These are phyloP conservation scores for Monopis laevigella DNA, from an alignment of 2,888 invertebrate species.

Conservation along the genomic window DNA sequence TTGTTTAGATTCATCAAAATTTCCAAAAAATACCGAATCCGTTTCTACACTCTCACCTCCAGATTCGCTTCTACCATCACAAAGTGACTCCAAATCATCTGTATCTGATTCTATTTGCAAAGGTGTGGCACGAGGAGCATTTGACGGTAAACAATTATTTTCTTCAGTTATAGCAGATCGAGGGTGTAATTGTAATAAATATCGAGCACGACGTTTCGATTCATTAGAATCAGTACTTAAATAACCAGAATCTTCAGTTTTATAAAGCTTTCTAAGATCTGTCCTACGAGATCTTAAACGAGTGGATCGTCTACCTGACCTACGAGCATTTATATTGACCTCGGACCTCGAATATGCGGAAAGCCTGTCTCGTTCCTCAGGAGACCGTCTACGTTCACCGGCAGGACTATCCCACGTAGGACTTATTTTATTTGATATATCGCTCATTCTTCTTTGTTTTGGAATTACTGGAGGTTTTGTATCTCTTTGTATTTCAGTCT, in stretches of 20 bases:
- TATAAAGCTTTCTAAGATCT: conserved; percentile 47
- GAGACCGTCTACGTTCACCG: conserved; percentile 37
- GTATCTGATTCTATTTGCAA: conserved; percentile 66
- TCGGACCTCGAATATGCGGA: conserved; percentile 39
- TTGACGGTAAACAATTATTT: conserved; percentile 18
- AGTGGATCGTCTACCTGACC: conserved; percentile 47
- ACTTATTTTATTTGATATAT: conserved; percentile 23
- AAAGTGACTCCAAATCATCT: conserved; percentile 79
- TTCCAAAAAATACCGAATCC: conserved; percentile 86
- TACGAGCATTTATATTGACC: conserved; percentile 40
- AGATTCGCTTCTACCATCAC: conserved; percentile 84
- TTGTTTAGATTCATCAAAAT: conserved; percentile 63
- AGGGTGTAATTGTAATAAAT: conserved; percentile 51
- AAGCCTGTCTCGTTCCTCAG: conserved; percentile 49
- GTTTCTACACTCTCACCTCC: conserved; percentile 89
- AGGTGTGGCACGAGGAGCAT: conserved; percentile 28
- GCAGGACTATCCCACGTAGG: conserved; percentile 37
- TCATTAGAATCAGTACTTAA: conserved; percentile 84
- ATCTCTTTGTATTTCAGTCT: conserved; percentile 36
- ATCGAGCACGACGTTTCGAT: conserved; percentile 58
- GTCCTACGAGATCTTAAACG: conserved; percentile 49
- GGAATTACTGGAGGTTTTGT: conserved; percentile 52
- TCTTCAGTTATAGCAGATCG: conserved; percentile 31
- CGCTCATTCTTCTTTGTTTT: conserved; percentile 39
- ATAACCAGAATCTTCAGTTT: conserved; percentile 81